phyloP scores from a whole-genome alignment of 2,888 invertebrate genomes.

The Xiphydria camelus region DNA sequence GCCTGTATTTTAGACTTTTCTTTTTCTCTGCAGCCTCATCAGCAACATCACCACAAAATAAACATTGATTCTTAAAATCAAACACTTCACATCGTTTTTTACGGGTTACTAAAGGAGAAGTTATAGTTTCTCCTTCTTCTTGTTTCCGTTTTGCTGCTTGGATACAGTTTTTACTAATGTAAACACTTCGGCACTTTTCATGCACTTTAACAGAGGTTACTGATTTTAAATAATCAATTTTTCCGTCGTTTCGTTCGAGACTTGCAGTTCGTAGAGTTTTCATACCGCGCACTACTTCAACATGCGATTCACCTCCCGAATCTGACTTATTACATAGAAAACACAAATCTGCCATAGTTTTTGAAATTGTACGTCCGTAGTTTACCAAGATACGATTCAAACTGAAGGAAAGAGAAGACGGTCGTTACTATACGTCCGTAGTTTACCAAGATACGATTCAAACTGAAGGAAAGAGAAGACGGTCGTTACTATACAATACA shows the following conservation, averaged over 20 bases:
- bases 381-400: no score
- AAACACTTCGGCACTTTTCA: conserved; percentile 20
- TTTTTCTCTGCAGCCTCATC: conserved; percentile 32
- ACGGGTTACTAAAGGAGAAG: conserved; percentile 19
- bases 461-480: no score
- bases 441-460: no score
- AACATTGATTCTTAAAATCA: conserved; percentile 41
- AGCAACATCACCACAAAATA: conserved; percentile 49
- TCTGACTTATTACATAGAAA: no score
- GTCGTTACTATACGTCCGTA: no score
- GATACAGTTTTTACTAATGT: conserved; percentile 21
- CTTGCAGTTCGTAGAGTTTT: conserved; percentile 25
- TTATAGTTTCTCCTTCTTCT: conserved; percentile 19
- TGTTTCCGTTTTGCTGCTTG: conserved; percentile 20
- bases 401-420: no score
- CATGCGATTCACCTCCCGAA: no score
- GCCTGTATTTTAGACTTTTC: conserved; percentile 35
- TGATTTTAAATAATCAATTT: conserved; percentile 24
- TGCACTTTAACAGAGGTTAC: conserved; percentile 26
- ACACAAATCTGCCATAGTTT: no score
- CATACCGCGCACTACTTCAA: conserved; percentile 24
- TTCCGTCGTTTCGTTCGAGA: conserved; percentile 27
- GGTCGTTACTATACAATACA: no score
- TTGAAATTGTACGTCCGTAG: no score
- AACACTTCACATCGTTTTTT: conserved; percentile 24